phyloP scores from a whole-genome alignment of 2,888 invertebrate genomes.

The Dendrolimus houi region DNA sequence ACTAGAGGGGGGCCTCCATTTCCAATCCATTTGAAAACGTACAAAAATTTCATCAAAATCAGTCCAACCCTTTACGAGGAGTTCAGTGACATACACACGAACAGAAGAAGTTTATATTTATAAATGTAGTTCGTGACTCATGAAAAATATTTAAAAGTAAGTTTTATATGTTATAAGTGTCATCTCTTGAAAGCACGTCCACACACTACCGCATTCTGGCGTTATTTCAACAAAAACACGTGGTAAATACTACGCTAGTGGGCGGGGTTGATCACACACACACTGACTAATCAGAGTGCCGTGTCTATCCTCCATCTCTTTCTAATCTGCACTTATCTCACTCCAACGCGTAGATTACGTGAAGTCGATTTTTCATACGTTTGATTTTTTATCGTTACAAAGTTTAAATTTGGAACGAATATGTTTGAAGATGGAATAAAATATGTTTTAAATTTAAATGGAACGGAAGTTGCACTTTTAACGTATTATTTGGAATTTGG shows the following conservation, averaged over 20 bases:
- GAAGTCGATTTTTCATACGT: background rate
- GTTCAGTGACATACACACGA: too few species aligned
- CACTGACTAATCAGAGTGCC: background rate
- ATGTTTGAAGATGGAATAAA: background rate
- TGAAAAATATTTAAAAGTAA: too few species aligned
- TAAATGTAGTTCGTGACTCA: too few species aligned
- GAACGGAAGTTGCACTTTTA: background rate
- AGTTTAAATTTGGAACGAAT: background rate
- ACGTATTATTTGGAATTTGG: background rate
- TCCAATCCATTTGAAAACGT: too few species aligned
- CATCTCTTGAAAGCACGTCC: background rate
- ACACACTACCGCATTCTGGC: background rate
- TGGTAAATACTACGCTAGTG: background rate
- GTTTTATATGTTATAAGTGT: too few species aligned
- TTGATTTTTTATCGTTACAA: background rate
- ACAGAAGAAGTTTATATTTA: too few species aligned
- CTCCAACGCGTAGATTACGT: background rate
- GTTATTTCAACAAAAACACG: background rate
- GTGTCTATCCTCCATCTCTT: background rate
- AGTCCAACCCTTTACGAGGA: too few species aligned
- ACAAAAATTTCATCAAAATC: too few species aligned
- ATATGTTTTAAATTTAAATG: background rate
- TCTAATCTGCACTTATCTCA: background rate
- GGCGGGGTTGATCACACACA: background rate
- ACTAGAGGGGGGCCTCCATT: too few species aligned